Evolutionary conservation across 2,797 vertebrate genomes (phyloP).

Genomic region (Phyllotis vaccarum): DNA sequence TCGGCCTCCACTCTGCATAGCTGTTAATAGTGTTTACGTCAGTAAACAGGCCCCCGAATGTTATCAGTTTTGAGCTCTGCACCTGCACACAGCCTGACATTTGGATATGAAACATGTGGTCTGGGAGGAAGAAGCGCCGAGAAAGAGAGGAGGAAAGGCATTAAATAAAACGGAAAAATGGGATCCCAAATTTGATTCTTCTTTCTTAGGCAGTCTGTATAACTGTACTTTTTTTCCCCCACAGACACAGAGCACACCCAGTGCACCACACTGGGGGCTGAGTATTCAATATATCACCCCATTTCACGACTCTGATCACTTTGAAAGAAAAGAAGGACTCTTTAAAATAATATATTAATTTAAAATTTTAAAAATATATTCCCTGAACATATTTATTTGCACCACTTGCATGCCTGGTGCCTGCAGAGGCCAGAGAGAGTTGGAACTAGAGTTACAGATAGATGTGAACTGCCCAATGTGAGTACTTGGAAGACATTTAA

Average conservation of each 20-base stretch:
- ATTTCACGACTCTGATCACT: neutral
- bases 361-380: neutral
- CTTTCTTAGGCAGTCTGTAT: neutral
- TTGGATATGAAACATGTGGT: constrained; percentile 60
- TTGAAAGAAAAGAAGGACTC: neutral
- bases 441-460: neutral
- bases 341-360: neutral
- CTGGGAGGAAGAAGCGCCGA: constrained; percentile 11
- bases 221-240: neutral
- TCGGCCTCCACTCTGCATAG: constrained; percentile 16
- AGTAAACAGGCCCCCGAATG: constrained; percentile 74
- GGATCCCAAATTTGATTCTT: neutral
- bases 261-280: neutral
- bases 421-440: neutral
- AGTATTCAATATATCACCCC: neutral
- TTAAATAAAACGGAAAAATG: constrained; percentile 16
- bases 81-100: constrained; percentile 68
- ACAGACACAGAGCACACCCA: no score
- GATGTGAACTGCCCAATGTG: neutral
- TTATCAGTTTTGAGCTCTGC: constrained; percentile 54
- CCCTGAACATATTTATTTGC: neutral
- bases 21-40: constrained; percentile 54
- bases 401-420: neutral
- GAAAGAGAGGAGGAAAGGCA: neutral
- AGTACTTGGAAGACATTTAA: neutral